Base-by-base conservation (phyloP, 2,113 vertebrate genomes). In the Uria lomvia region DNA sequence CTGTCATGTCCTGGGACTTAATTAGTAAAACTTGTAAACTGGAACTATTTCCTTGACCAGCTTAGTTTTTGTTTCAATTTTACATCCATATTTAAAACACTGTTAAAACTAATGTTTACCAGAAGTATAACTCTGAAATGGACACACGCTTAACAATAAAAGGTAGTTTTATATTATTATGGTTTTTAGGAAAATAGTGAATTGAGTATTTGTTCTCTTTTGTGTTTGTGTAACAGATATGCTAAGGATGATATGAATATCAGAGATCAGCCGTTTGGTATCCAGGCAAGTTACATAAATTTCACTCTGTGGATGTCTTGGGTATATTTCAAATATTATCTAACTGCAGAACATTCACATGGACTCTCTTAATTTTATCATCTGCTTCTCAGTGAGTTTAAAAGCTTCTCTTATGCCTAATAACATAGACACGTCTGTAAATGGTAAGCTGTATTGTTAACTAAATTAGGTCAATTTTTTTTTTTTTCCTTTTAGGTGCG, bases 231-330 rank as follows among this genome's bases (percentile, higher is more conserved):
- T 96, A 58, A 97, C 89, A 99, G 99, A 71, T 99, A 99, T 65
- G 99, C 99, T 70, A 99, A 99, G 96, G 99, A 99, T 98, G 99
- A 99, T 95, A 99, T 99, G 99, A 99, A 99, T 90, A 99, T 99
- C 97, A 98, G 99, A 98, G 99, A 99, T 98, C 99, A 99, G 91
- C 99, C 99, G 1, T 99, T 99, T 98, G 99, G 99, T 79, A 99
- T 99, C 97, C 99, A 99, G 99, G 99, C 98, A 97, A 97, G 98
- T 98, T 60, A 72, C 60, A 62, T 59, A 30, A 87, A 91, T 94
- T 94, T 96, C 82, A 85, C 34, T 94, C 83, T 96, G 11, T 94
- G 90, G 88, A 62, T 80, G 66, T 96, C 88, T 91, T 84, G 86
- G 89, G 53, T 97, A 24, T 94, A 74, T 96, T 91, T 92, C 84